Conservation (phyloP, 2,113 vertebrate species). For the Chloebia gouldiae region DNA sequence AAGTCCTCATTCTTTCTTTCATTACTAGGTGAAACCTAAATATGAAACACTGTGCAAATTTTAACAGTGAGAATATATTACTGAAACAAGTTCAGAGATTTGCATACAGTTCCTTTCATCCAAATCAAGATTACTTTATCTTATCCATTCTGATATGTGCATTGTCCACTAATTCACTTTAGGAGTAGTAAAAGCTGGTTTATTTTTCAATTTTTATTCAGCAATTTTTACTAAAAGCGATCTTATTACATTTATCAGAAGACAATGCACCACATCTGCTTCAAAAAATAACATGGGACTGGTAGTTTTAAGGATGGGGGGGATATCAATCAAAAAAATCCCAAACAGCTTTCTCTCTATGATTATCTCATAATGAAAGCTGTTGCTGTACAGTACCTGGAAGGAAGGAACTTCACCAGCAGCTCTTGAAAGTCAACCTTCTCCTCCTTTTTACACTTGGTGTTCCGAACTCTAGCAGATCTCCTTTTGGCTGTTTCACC, state of each 20-base stretch:
- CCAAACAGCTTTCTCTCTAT: background rate
- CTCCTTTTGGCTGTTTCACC: conserved; percentile 94
- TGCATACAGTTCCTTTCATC: background rate
- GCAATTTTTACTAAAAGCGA: background rate
- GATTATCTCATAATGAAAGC: background rate
- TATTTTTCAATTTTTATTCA: background rate
- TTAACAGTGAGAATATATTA: background rate
- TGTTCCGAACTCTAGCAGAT: conserved; percentile 95
- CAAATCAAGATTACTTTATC: background rate
- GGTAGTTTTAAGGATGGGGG: background rate
- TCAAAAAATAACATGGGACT: background rate
- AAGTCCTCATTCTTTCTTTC: background rate
- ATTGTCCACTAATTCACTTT: background rate
- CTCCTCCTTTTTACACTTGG: conserved; percentile 97
- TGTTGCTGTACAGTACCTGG: conserved; percentile 75
- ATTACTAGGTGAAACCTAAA: background rate
- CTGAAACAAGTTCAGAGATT: background rate
- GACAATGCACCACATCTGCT: background rate
- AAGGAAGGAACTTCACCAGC: conserved; percentile 92
- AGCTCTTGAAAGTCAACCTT: conserved; percentile 97
- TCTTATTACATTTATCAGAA: background rate
- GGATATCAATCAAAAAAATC: background rate
- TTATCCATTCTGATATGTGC: background rate
- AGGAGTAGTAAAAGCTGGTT: background rate
- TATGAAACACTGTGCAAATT: background rate